Base-by-base conservation (phyloP, 2,797 vertebrate genomes). In the Sarcoramphus papa region DNA sequence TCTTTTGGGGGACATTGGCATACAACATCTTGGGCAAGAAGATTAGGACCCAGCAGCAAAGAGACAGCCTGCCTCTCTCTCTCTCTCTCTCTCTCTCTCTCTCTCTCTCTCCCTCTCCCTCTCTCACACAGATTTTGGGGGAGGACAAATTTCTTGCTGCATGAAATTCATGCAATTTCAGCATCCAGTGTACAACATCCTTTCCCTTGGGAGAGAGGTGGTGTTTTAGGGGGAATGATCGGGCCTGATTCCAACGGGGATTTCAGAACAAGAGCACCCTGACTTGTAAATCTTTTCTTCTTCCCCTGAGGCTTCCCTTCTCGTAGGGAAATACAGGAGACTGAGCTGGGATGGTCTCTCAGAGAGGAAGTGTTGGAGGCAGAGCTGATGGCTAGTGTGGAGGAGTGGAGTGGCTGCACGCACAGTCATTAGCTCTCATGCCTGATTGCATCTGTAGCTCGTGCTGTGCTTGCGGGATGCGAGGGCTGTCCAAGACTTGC, bases 371-470 rank as follows among this genome's bases (percentile, higher is more conserved):
- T 64, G 69, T 43, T 18, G 23, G 7, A 30, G 13, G 40, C 79
- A 88, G 83, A 96, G 94, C 95, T 35, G 51, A 40, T 96, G 77
- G 96, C 93, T 94, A 91, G 89, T 67, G 95, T 62, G 90, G 85
- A 82, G 72, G 69, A 31, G 64, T 40, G 15, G 45, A 10, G 12
- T 41, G 82, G 93, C 93, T 95, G 81, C 94, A 84, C 14, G 11
- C 72, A 11, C 9, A 21, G 81, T 13, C 59, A 88, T 96, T 50
- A 88, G 79, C 95, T 88, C 63, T 65, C 35, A 0, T 11, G 33
- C n/a, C n/a, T 12, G 23, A 62, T 20, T n/a, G n/a, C 23, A n/a
- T 18, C 45, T 81, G 76, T 75, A 85, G 84, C 87, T 60, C 7
- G 27, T 12, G 60, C 78, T 77, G 53, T 85, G 63, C 90, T 88